Percentiles rank a stretch among this genome's conserved stretches.
These are phyloP conservation scores for Bufotes viridis DNA, from an alignment of 2,797 vertebrate species.

Conservation along the genomic window DNA sequence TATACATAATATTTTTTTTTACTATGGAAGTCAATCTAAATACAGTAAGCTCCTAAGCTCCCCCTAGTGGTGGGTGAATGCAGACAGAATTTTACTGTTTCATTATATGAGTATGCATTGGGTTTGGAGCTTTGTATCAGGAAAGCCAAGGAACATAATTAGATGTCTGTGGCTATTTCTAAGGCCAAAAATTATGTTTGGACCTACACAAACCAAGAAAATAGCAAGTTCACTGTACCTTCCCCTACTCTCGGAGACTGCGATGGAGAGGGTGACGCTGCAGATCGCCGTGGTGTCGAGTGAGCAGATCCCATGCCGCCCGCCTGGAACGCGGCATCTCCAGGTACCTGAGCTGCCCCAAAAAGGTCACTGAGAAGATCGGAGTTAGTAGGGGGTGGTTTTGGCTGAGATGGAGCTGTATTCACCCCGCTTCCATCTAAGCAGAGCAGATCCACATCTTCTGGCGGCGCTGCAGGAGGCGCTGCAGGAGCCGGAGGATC, in stretches of 20 bases:
- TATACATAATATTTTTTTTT: too few species aligned
- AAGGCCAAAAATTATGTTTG: background rate
- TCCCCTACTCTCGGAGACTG: slow-evolving; percentile 82
- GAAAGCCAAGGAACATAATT: background rate
- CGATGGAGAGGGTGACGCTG: slow-evolving; percentile 83
- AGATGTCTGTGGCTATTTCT: too few species aligned
- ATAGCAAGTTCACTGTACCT: slow-evolving; percentile 71
- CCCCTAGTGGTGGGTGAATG: too few species aligned
- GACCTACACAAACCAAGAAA: slow-evolving; percentile 2
- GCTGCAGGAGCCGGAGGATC: slow-evolving; percentile 73
- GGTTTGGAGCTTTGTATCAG: background rate
- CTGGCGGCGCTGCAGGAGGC: slow-evolving; percentile 68
- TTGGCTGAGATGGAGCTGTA: slow-evolving; percentile 72
- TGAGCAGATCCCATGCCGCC: slow-evolving; percentile 84
- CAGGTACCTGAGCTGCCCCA: slow-evolving; percentile 71
- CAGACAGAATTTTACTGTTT: too few species aligned
- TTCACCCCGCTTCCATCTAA: slow-evolving; percentile 81
- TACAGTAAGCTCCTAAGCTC: background rate
- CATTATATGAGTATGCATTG: too few species aligned
- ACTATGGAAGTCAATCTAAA: too few species aligned
- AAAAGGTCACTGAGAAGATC: slow-evolving; percentile 94
- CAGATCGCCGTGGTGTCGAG: slow-evolving; percentile 87
- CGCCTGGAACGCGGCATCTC: slow-evolving; percentile 72
- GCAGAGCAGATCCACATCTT: slow-evolving; percentile 92
- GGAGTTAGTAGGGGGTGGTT: slow-evolving; percentile 81